Conservation (phyloP, 2,888 invertebrate species). For the Philaethria dido region DNA sequence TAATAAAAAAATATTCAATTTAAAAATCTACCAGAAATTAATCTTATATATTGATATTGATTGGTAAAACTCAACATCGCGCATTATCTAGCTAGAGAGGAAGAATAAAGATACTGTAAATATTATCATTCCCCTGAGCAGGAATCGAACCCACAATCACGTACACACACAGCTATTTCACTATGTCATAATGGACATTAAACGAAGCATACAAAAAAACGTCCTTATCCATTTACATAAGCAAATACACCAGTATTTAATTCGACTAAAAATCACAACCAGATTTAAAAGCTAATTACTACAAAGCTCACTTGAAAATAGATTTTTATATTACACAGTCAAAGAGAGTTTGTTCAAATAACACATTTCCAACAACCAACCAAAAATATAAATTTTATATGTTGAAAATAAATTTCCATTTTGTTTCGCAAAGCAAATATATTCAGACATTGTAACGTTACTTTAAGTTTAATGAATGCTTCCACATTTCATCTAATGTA, state of each 20-base stretch:
- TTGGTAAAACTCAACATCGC: no score
- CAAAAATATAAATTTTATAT: conserved; percentile 6
- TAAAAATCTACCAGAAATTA: no score
- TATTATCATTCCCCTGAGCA: no score
- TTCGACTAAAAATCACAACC: background rate
- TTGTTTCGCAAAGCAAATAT: conserved; percentile 2
- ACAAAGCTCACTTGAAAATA: conserved; percentile 3
- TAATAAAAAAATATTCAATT: no score
- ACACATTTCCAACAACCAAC: background rate
- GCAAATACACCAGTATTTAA: background rate
- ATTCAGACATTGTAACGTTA: background rate
- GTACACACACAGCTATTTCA: no score
- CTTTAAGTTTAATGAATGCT: conserved; percentile 16
- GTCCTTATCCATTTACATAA: background rate
- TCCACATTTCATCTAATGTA: conserved; percentile 10
- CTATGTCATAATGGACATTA: no score
- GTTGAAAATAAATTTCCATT: background rate
- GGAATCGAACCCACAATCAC: no score
- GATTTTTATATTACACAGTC: background rate
- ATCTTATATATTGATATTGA: no score
- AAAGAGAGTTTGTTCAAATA: background rate
- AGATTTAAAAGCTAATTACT: conserved; percentile 9
- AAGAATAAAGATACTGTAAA: no score
- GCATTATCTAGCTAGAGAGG: no score
- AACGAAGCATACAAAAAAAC: background rate